These are phyloP conservation scores for Phrynosoma platyrhinos DNA, from an alignment of 2,113 vertebrate species.

Conservation along the genomic window DNA sequence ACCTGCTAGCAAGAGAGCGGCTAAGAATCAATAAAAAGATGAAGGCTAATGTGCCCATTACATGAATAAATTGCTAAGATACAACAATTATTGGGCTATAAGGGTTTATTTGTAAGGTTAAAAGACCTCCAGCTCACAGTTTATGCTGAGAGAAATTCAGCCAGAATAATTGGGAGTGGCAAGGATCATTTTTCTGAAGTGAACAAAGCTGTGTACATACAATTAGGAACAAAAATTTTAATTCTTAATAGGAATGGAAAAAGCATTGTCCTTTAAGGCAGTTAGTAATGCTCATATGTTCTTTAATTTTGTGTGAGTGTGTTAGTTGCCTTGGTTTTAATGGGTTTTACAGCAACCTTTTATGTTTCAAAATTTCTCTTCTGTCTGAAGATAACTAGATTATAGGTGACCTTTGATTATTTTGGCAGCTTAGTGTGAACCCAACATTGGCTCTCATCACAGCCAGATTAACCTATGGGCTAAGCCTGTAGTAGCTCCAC, in stretches of 20 bases:
- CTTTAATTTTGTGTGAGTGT: slow-evolving; percentile 27
- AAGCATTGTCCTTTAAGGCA: not conserved
- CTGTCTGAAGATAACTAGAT: slow-evolving; percentile 24
- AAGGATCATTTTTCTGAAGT: slow-evolving; percentile 21
- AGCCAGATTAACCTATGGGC: not conserved
- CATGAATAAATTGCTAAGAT: not conserved
- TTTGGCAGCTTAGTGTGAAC: not conserved
- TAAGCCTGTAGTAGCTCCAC: not conserved
- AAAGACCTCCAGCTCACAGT: slow-evolving; percentile 13
- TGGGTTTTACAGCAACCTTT: slow-evolving; percentile 6
- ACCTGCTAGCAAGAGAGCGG: slow-evolving; percentile 1
- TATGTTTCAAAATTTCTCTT: slow-evolving; percentile 21
- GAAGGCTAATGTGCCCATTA: slow-evolving; percentile 15
- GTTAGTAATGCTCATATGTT: slow-evolving; percentile 22
- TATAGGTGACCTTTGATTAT: slow-evolving; percentile 14
- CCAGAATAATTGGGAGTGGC: not conserved
- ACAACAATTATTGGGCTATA: slow-evolving; percentile 33
- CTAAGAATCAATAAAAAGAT: not conserved
- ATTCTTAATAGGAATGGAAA: not conserved
- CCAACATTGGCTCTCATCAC: not conserved
- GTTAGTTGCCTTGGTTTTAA: slow-evolving; percentile 5
- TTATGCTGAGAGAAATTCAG: not conserved
- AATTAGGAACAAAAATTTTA: not conserved
- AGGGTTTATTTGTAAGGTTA: slow-evolving; percentile 14
- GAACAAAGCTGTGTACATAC: not conserved